Base-by-base conservation (phyloP, 64 coral and sea anemone genomes). In the Actinia equina region DNA sequence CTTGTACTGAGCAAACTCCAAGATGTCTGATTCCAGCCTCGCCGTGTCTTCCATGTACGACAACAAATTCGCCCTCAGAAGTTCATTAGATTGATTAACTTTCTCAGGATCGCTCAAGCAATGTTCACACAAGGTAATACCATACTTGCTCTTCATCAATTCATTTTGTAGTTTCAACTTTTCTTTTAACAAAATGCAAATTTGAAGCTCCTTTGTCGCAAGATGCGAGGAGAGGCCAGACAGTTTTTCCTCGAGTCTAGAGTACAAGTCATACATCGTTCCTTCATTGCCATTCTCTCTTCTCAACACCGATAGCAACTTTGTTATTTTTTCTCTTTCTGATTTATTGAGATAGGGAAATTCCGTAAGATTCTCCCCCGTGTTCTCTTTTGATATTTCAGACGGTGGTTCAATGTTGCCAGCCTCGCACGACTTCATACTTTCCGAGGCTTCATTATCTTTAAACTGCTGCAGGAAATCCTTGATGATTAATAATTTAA, bases 161-260 rank as follows among this genome's bases (percentile, higher is more conserved):
- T 96, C 91, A 63, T 79, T 90, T 25, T 96, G 94, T 58, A 96
- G 94, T 4, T 89, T 15, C 43, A 83, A 83, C 27, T 88, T 93
- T 51, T 96, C 91, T 27, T 87, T 89, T 9, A 96, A 65, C 37
- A 96, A 55, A 6, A 83, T 87, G 14, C 89, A 63, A n/a, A 96
- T 96, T 59, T 96, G 84, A 17, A 84, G 71, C 57, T 96, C 94
- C 65, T 90, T 93, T 0, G 86, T 87, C 11, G 88, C 92, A 91
- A 96, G 94, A 55, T 96, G 89, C 59, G 88, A 93, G 9, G 94
- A 96, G 43, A 96, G 86, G 22, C 86, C 88, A 27, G 94, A 96
- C 7, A 96, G 91, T 19, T 93, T 96, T 46, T 80, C 83, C 59
- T 96, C 94, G 30, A 96, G 86, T 59, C 85, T 88, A 57, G 89